These are phyloP conservation scores for Nasua narica DNA, from an alignment of 2,797 vertebrate genomes.

Conservation along the genomic window DNA sequence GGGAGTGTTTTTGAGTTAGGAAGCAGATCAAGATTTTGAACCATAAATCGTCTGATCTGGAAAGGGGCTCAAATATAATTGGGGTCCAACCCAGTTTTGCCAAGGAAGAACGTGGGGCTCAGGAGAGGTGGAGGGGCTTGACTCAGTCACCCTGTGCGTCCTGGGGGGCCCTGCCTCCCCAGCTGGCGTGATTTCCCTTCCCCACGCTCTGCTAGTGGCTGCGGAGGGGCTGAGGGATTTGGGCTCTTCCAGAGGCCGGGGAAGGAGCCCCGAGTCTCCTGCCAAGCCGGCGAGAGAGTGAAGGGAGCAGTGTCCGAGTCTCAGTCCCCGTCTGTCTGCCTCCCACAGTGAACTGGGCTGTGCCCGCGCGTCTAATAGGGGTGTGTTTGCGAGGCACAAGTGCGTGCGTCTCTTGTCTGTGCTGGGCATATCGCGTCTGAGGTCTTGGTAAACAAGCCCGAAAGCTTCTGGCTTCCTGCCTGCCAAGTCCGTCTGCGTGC, in stretches of 20 bases:
- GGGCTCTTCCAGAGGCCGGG: background rate
- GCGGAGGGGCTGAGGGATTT: background rate
- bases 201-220: background rate
- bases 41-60: background rate
- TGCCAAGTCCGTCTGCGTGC: background rate
- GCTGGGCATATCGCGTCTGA: background rate
- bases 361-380: background rate
- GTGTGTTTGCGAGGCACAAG: background rate
- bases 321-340: background rate
- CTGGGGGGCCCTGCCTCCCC: background rate
- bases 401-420: background rate
- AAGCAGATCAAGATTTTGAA: background rate
- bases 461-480: conserved; percentile 9
- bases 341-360: background rate
- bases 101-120: background rate
- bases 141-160: background rate
- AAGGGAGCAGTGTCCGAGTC: background rate
- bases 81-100: background rate
- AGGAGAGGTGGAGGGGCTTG: background rate
- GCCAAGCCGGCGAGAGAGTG: background rate
- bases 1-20: background rate
- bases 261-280: background rate
- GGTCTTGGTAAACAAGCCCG: conserved; percentile 49
- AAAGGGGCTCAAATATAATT: background rate
- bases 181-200: background rate